phyloP scores from a whole-genome alignment of 2,797 vertebrate species.

The Sebastes taczanowskii region DNA sequence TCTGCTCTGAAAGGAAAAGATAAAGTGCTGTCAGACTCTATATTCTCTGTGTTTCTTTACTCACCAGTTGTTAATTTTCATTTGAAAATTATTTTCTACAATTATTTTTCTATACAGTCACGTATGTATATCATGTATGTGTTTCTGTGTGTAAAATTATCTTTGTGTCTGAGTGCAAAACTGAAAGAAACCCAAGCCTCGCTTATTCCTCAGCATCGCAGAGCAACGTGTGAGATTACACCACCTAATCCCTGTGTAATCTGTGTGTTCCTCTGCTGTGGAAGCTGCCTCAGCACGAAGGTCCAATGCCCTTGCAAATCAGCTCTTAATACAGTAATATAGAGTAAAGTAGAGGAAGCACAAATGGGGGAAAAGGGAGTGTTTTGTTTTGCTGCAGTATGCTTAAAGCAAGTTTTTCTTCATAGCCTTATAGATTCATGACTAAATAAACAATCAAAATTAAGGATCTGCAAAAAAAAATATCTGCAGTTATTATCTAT shows the following conservation, averaged over 20 bases:
- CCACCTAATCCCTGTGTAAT: constrained; percentile 75
- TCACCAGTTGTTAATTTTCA: background rate
- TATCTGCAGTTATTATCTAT: background rate
- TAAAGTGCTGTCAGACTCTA: constrained; percentile 3
- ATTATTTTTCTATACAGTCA: background rate
- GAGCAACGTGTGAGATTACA: constrained; percentile 69
- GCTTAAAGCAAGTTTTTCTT: background rate
- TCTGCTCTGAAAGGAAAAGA: constrained; percentile 28
- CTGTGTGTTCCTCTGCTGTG: constrained; percentile 54
- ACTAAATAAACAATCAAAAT: background rate
- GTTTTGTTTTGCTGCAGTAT: background rate
- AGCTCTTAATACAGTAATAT: constrained; percentile 13
- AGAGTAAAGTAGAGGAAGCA: background rate
- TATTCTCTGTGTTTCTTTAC: background rate
- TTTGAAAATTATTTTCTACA: background rate
- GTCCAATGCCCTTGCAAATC: constrained; percentile 28
- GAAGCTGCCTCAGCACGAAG: constrained; percentile 32
- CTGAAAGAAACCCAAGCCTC: background rate
- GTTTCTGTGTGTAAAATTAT: background rate
- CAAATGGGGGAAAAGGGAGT: background rate
- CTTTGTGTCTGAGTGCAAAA: constrained; percentile 8
- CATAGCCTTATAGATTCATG: background rate
- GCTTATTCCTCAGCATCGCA: constrained; percentile 27
- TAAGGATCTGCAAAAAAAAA: background rate
- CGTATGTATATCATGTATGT: background rate